These are phyloP conservation scores for Dallia pectoralis DNA, from an alignment of 2,797 vertebrate species.

Conservation along the genomic window DNA sequence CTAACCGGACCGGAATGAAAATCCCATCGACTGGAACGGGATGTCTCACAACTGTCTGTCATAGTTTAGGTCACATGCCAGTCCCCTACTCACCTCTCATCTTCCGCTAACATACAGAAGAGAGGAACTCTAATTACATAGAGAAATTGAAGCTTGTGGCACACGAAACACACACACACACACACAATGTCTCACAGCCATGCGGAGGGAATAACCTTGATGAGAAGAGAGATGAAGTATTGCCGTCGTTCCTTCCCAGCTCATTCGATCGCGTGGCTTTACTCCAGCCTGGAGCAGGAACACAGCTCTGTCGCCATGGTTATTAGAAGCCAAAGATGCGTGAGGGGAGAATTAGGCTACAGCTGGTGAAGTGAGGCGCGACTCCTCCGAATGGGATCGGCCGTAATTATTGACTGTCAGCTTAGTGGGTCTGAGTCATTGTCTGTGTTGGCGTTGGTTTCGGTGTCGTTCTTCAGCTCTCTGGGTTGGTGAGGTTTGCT, in stretches of 20 bases:
- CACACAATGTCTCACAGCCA: background rate
- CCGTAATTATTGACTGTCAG: slow-evolving; percentile 4
- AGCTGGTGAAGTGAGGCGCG: background rate
- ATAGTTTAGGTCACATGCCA: background rate
- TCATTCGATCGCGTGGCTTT: slow-evolving; percentile 31
- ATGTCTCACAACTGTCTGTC: background rate
- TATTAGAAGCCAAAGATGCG: slow-evolving; percentile 30
- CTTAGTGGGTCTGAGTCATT: background rate
- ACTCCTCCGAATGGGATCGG: background rate
- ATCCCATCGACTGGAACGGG: background rate
- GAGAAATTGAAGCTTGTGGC: background rate
- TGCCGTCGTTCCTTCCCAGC: slow-evolving; percentile 16
- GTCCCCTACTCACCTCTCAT: background rate
- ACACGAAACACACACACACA: background rate
- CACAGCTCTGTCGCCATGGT: slow-evolving; percentile 25
- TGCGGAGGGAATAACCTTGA: slow-evolving; percentile 22
- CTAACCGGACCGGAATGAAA: background rate
- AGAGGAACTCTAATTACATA: too few relatives aligned
- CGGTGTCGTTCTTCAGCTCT: background rate
- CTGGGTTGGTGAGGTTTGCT: slow-evolving; percentile 17
- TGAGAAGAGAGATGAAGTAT: slow-evolving; percentile 14
- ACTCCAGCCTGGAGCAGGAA: slow-evolving; percentile 30
- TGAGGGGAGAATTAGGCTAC: background rate
- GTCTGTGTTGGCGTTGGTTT: background rate
- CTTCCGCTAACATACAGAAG: background rate